These are phyloP conservation scores for Paraescarpia echinospica DNA, from an alignment of 1,140 invertebrate genomes.

Conservation along the genomic window DNA sequence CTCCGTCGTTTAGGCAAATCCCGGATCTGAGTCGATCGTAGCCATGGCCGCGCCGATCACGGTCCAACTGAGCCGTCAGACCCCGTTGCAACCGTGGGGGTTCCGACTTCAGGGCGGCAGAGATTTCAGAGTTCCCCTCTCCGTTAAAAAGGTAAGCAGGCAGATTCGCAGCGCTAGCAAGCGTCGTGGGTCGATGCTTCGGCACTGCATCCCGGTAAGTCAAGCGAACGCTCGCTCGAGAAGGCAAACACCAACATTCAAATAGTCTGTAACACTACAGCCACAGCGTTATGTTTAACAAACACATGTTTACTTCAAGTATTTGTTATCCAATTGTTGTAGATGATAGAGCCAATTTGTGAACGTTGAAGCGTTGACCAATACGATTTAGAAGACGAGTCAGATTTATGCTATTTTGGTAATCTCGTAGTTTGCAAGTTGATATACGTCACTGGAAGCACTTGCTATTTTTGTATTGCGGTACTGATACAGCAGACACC, in stretches of 20 bases:
- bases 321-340: background rate
- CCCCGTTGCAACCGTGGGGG: background rate
- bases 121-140: background rate
- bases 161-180: background rate
- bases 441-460: slow-evolving; percentile 36
- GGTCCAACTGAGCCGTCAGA: background rate
- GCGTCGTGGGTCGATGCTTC: background rate
- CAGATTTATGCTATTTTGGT: background rate
- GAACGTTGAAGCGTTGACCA: background rate
- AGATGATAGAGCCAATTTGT: background rate
- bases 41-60: background rate
- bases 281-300: background rate
- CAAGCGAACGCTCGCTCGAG: background rate
- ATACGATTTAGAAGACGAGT: background rate
- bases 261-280: background rate
- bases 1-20: background rate
- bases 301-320: background rate
- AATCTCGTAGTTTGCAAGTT: background rate
- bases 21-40: background rate
- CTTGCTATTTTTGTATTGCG: slow-evolving; percentile 75
- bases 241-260: background rate
- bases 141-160: slow-evolving; percentile 7
- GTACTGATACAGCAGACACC: slow-evolving; percentile 98
- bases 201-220: background rate
- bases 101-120: slow-evolving; percentile 12